phyloP scores from a whole-genome alignment of 2,888 invertebrate species.

The Andrena minutula region DNA sequence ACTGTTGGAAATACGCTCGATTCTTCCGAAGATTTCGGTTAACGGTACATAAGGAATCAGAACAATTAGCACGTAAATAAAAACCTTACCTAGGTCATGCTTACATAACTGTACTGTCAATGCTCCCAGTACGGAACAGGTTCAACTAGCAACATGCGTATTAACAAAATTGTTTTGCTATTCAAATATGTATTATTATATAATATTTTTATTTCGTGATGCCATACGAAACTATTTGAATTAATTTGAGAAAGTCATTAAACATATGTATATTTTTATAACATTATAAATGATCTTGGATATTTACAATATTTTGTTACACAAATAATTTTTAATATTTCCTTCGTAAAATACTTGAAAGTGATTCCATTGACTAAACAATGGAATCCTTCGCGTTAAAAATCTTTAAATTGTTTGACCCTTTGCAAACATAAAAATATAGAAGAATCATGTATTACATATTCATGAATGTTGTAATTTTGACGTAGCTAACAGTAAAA shows the following conservation, averaged over 20 bases:
- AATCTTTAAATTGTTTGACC: background rate
- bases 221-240: background rate
- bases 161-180: background rate
- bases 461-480: background rate
- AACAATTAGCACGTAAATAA: slow-evolving; percentile 75
- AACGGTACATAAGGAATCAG: slow-evolving; percentile 77
- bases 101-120: slow-evolving; percentile 49
- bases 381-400: background rate
- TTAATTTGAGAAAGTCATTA: background rate
- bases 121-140: background rate
- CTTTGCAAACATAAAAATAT: background rate
- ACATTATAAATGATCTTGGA: no score
- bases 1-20: slow-evolving; percentile 36
- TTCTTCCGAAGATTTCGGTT: slow-evolving; percentile 47
- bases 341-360: background rate
- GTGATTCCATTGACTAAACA: background rate
- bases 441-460: background rate
- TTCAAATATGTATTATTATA: background rate
- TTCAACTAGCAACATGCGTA: background rate
- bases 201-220: background rate
- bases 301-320: no score
- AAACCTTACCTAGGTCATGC: slow-evolving; percentile 15
- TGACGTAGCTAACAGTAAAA: background rate
- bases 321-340: slow-evolving; percentile 1
- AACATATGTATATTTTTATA: no score